Evolutionary conservation across 2,113 vertebrate genomes (phyloP), one percentile per base, ranked within the genome.

Genomic region (Gila orcuttii): DNA sequence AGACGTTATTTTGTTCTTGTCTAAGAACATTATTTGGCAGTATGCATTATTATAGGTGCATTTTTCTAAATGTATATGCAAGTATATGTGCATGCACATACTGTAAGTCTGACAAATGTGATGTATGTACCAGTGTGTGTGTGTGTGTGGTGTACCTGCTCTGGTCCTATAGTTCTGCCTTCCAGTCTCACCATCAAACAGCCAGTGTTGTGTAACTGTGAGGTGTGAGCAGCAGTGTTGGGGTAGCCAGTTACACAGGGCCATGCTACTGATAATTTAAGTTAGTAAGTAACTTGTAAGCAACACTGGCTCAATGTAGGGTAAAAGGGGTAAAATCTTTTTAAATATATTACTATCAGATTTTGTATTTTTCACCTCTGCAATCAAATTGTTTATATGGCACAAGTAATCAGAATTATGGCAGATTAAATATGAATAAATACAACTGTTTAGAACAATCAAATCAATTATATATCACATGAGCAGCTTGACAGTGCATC

Each of bases 141-240:
- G 59, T 47, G 2, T 66, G 7, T 45, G 33, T 28, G 15, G 36
- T 82, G 60, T 82, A 52, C 81, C 66, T 55, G 64, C 47, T 7
- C 28, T 52, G 47, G 28, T 33, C 81, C 81, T 71, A 73, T 71
- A 73, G 57, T 71, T 83, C 81, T 83, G 81, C 81, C 66, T 57
- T 83, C 50, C 19, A 71, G 62, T 68, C 47, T 82, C 80, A 71
- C 28, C 81, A 71, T 83, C 81, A 83, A 83, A 71, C 31, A 19
- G 19, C 39, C 66, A 71, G 45, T 83, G 81, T 83, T 83, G 47
- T 82, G 60, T 82, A 82, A 82, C 64, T 71, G 25, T 82, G 42
- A 12, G 42, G 42, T 82, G 31, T 79, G 31, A 55, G 28, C 47
- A 55, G 74, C 7, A 17, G 31, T 36, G 66, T 66, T 28, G 33